Evolutionary conservation across 2,797 vertebrate species (phyloP).

Genomic region (Falco naumanni): DNA sequence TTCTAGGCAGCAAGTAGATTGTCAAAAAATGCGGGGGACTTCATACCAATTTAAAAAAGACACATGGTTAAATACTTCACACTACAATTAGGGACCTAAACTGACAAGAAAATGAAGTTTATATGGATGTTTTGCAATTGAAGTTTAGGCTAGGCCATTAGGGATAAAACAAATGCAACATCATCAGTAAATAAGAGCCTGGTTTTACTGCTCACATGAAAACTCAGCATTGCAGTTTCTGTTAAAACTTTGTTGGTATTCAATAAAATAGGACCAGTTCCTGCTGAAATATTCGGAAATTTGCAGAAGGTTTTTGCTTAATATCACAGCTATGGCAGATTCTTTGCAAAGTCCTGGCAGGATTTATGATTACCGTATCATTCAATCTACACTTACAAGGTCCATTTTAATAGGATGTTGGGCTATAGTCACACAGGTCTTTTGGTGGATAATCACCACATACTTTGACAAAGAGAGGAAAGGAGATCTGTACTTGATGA

Average conservation of each 20-base stretch:
- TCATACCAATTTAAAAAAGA: background rate
- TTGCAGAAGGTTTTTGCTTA: background rate
- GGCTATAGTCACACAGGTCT: background rate
- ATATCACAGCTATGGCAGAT: background rate
- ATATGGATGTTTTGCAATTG: background rate
- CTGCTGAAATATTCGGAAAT: background rate
- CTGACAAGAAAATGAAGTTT: background rate
- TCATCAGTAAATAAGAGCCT: background rate
- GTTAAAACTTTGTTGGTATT: background rate
- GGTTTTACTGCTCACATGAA: background rate
- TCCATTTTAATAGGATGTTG: background rate
- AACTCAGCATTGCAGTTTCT: background rate
- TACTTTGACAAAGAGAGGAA: background rate
- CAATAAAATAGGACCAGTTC: background rate
- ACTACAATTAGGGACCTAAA: background rate
- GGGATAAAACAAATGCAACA: background rate
- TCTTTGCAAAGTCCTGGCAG: background rate
- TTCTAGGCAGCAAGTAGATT: background rate
- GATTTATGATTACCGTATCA: background rate
- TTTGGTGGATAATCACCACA: background rate
- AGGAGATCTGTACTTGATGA: background rate
- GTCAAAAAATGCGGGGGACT: background rate
- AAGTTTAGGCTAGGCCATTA: background rate
- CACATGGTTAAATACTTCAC: background rate
- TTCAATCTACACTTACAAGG: background rate